Base-by-base conservation (phyloP, 2,888 invertebrate genomes). In the Belgica antarctica region DNA sequence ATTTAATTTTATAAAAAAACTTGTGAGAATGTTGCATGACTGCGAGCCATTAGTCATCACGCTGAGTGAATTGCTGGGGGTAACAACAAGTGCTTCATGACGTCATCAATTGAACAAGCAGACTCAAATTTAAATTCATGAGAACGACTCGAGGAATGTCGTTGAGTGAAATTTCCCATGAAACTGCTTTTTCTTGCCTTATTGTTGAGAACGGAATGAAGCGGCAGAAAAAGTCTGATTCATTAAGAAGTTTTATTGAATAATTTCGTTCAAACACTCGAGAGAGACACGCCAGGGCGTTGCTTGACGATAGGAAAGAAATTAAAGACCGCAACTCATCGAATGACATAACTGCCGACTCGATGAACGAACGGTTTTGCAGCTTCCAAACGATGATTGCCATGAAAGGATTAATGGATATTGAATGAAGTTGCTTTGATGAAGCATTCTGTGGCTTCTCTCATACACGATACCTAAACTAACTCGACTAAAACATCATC, bases 151-250 rank as follows among this genome's bases (percentile, higher is more conserved):
- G 12, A 52, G 15, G 52, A 52, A 52, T 52, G 52, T 52, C 52
- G 52, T 22, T 22, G 52, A 52, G 22, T 52, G 52, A 52, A 52
- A 52, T 52, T 52, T 52, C 52, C 52, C 52, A 52, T 52, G 52
- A 52, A 52, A 52, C 3, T n/a, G 12, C 12, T 31, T 8, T 31
- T 31, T n/a, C n/a, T 41, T 15, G 41, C 31, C 31, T 31, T 31
- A 12, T 22, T n/a, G 52, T 22, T 52, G 52, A 5, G 52, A 52
- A 52, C 15, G 22, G 52, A 52, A 46, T 15, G 46, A 15, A 46
- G n/a, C n/a, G n/a, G n/a, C 8, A 46, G 46, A 46, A 34, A 8
- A 34, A 34, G 15, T n/a, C n/a, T 52, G 17, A 52, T 19, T 52
- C 52, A 22, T 52, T 52, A 52, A 52, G 52, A 41, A 41, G 12